Conservation (phyloP, 2,113 vertebrate species). For the Polypterus senegalus region DNA sequence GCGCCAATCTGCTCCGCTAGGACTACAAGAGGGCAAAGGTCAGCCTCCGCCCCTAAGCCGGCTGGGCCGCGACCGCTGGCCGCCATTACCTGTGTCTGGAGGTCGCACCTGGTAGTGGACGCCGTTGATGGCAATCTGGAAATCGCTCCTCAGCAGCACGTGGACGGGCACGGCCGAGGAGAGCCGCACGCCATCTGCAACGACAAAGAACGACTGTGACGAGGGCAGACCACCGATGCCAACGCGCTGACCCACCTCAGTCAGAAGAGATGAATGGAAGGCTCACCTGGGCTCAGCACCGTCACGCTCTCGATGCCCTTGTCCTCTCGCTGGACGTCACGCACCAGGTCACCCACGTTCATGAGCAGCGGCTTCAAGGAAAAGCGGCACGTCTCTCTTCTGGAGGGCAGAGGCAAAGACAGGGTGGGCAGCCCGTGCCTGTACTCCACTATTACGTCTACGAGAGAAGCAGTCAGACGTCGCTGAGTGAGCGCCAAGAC, state of each 20-base stretch:
- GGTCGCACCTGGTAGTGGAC: conserved; percentile 44
- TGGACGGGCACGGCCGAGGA: conserved; percentile 58
- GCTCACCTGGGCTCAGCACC: conserved; percentile 52
- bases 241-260: not conserved
- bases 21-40: not conserved
- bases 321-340: conserved; percentile 67
- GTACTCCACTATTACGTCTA: conserved; percentile 62
- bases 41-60: not conserved
- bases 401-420: conserved; percentile 70
- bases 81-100: conserved; percentile 53
- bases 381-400: conserved; percentile 73
- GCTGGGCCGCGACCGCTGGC: not conserved
- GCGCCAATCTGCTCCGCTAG: conserved; percentile 40
- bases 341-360: conserved; percentile 63
- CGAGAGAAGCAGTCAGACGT: not conserved
- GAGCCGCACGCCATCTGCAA: conserved; percentile 63
- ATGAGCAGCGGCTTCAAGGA: conserved; percentile 64
- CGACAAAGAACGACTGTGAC: conserved; percentile 5
- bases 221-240: not conserved
- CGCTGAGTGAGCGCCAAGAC: no score
- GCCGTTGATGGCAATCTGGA: conserved; percentile 69
- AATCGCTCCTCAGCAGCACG: conserved; percentile 63
- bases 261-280: not conserved
- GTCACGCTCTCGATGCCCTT: conserved; percentile 49
- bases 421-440: conserved; percentile 69